These are phyloP conservation scores for Salticus scenicus DNA, from an alignment of 2,888 invertebrate species.

Conservation along the genomic window DNA sequence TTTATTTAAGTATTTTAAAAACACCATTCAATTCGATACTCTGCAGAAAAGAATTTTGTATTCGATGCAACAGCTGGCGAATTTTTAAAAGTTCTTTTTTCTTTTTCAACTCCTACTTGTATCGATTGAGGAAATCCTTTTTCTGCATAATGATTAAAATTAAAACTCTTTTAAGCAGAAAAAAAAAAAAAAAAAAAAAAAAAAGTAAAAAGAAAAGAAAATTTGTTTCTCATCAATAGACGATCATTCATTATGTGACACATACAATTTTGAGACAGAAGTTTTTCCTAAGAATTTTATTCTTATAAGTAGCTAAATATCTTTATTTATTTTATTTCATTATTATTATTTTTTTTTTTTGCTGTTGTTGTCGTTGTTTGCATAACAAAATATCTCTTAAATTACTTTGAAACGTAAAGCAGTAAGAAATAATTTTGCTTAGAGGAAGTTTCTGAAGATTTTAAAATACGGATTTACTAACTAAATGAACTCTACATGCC, in stretches of 20 bases:
- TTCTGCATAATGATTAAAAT: not conserved
- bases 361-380: too few species aligned
- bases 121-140: not conserved
- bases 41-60: not conserved
- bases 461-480: too few species aligned
- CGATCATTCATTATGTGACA: constrained; percentile 3
- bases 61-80: not conserved
- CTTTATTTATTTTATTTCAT: too few species aligned
- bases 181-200: too few species aligned
- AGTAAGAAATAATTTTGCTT: too few species aligned
- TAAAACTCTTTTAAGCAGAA: not conserved
- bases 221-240: not conserved
- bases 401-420: too few species aligned
- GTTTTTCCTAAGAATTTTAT: not conserved
- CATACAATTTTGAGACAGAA: not conserved
- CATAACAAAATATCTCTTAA: too few species aligned
- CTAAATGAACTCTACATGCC: too few species aligned
- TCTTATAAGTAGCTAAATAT: too few species aligned
- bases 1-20: not conserved
- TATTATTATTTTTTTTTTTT: too few species aligned
- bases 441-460: too few species aligned
- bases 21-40: not conserved
- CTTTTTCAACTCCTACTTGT: not conserved
- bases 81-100: not conserved
- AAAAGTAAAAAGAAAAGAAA: not conserved